A percentile compares a stretch with the other conserved stretches of the same genome.
Conservation (phyloP, 2,888 invertebrate genomes). For the Phalera bucephala region DNA sequence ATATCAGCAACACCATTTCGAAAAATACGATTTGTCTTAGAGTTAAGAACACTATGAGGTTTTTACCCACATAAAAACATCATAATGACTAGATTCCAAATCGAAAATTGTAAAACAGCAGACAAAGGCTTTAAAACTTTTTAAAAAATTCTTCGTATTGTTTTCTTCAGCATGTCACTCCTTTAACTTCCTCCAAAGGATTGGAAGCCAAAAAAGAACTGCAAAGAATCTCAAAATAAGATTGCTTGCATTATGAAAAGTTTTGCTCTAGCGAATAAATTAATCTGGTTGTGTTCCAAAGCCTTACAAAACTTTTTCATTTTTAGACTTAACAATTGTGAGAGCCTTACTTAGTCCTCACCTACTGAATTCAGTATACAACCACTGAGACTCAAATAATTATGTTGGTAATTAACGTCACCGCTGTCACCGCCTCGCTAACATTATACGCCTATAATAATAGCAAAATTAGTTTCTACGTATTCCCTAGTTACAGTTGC, state of each 20-base stretch:
- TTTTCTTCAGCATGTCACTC: too few species aligned
- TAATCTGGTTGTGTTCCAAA: slow-evolving; percentile 38
- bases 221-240: slow-evolving; percentile 50
- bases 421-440: slow-evolving; percentile 7
- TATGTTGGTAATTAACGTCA: slow-evolving; percentile 11
- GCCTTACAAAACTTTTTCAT: slow-evolving; percentile 29
- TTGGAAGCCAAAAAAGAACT: slow-evolving; percentile 37
- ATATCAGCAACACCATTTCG: too few species aligned
- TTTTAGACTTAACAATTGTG: slow-evolving; percentile 18
- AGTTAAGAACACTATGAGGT: too few species aligned
- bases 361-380: background rate
- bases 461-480: slow-evolving; percentile 1
- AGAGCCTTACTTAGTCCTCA: slow-evolving; percentile 2
- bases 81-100: too few species aligned
- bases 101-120: too few species aligned
- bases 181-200: slow-evolving; percentile 26
- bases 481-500: too few species aligned
- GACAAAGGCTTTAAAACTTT: too few species aligned
- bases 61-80: too few species aligned
- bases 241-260: slow-evolving; percentile 54
- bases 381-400: slow-evolving; percentile 7
- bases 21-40: too few species aligned
- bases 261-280: slow-evolving; percentile 46
- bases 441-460: slow-evolving; percentile 4
- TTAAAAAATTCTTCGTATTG: too few species aligned